Evolutionary conservation across 2,888 invertebrate genomes (phyloP), one percentile per base, ranked within the genome.

Genomic region (Papilio gigon): DNA sequence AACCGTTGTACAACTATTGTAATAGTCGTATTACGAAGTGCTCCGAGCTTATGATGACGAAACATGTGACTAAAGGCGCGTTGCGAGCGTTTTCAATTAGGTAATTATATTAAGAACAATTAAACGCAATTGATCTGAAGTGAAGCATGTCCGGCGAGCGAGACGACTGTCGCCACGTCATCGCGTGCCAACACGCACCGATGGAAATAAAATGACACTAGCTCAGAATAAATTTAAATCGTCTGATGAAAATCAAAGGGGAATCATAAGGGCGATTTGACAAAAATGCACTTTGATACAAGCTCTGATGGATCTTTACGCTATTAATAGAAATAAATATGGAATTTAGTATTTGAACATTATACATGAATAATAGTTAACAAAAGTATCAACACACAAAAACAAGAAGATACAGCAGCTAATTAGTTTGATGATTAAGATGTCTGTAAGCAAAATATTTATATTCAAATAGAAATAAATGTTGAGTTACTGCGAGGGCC

Each of bases 51-150:
- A 22, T 17, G 35, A 61, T 69, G 65, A 65, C 61, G 69, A 65
- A 65, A 65, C 42, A 65, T 44, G 50, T 25, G 68, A 69, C 65
- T 60, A 33, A 44, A 59, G 53, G 64, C 67, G 67, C 68, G 66
- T 66, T 60, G 70, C 66, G 70, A 68, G 68, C 78, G 78, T 77
- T 76, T 82, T 79, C 87, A 89, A 89, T 86, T 86, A 87, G 84
- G 84, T 87, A 87, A 90, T 90, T 88, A 88, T 87, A 89, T 88
- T 83, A 86, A 83, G 85, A 81, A 81, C 87, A 86, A 91, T 92
- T 90, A 90, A 86, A 83, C 85, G 86, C 88, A 91, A 91, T 91
- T 90, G 90, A 88, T 86, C 83, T 84, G 85, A 86, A 84, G 84
- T 83, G 81, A 81, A 83, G 79, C 79, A 76, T 76, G 79, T 78